Conservation (phyloP, 2,888 invertebrate genomes). For the Pterobdella sp. region DNA sequence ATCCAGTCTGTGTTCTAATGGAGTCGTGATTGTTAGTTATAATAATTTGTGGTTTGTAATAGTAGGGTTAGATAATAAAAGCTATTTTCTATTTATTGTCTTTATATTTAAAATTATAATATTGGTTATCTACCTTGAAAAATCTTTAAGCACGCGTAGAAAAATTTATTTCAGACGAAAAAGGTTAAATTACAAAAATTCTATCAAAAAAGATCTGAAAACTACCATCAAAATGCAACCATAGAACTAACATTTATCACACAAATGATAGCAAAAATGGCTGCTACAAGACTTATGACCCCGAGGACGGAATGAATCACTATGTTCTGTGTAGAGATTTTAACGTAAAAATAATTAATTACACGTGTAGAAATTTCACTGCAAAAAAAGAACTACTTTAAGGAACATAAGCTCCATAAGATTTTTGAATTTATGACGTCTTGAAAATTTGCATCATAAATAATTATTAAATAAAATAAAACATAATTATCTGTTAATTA, state of each 20-base stretch:
- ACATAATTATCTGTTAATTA: not conserved
- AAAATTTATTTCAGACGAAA: no score
- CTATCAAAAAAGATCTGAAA: not conserved
- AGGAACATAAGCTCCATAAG: no score
- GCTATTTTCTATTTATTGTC: no score
- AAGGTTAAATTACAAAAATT: not conserved
- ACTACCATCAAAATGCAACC: not conserved
- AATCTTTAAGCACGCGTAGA: no score
- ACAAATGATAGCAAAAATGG: constrained; percentile 30
- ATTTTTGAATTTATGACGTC: no score
- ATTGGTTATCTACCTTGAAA: no score
- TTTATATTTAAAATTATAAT: not conserved
- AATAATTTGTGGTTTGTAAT: not conserved
- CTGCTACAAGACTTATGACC: constrained; percentile 28
- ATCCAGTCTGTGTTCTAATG: constrained; percentile 24
- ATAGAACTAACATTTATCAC: constrained; percentile 30
- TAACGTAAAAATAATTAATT: not conserved
- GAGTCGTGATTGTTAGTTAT: not conserved
- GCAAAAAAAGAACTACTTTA: no score
- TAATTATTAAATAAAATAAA: not conserved
- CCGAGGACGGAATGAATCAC: constrained; percentile 23
- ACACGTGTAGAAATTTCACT: not conserved
- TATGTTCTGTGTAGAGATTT: constrained; percentile 26
- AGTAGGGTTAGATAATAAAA: not conserved
- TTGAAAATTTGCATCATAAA: no score